phyloP scores from a whole-genome alignment of 2,113 vertebrate species.

The Anhinga anhinga region DNA sequence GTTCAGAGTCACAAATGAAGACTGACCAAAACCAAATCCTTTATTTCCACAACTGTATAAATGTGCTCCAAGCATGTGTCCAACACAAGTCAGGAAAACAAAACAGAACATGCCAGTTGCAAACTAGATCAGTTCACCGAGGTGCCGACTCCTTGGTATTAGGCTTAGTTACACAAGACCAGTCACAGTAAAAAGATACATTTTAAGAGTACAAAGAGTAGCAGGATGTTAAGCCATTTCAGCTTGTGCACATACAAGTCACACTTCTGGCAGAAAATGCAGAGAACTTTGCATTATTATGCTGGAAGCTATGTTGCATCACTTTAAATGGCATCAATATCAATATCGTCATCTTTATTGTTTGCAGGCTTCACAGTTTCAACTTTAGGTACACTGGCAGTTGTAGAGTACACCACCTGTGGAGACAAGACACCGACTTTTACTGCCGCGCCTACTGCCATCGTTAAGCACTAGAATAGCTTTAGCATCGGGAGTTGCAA shows the following conservation, averaged over 20 bases:
- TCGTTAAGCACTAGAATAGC: rapidly evolving
- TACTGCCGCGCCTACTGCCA: not conserved
- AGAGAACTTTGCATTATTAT: constrained; percentile 65
- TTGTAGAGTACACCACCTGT: constrained; percentile 94
- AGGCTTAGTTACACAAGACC: constrained; percentile 77
- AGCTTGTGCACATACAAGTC: constrained; percentile 77
- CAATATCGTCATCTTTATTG: constrained; percentile 94
- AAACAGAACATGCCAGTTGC: constrained; percentile 80
- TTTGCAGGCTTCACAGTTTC: constrained; percentile 90
- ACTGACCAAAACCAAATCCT: constrained; percentile 79
- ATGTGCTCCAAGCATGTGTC: constrained; percentile 77
- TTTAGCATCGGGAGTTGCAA: not conserved
- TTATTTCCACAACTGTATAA: constrained; percentile 82
- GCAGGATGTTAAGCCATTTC: constrained; percentile 76
- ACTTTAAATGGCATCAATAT: constrained; percentile 95
- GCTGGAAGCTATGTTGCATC: constrained; percentile 69
- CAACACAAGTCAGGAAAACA: constrained; percentile 78
- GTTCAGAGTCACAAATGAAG: constrained; percentile 53
- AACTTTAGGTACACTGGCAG: constrained; percentile 92
- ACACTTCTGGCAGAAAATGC: constrained; percentile 76
- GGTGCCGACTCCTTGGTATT: constrained; percentile 73
- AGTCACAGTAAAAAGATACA: constrained; percentile 76
- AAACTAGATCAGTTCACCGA: constrained; percentile 74
- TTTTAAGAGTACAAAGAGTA: constrained; percentile 74
- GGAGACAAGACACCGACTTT: not conserved